Evolutionary conservation across 2,797 vertebrate genomes (phyloP), one percentile per base, ranked within the genome.

Genomic region (Parauchenoglanis punctatus): DNA sequence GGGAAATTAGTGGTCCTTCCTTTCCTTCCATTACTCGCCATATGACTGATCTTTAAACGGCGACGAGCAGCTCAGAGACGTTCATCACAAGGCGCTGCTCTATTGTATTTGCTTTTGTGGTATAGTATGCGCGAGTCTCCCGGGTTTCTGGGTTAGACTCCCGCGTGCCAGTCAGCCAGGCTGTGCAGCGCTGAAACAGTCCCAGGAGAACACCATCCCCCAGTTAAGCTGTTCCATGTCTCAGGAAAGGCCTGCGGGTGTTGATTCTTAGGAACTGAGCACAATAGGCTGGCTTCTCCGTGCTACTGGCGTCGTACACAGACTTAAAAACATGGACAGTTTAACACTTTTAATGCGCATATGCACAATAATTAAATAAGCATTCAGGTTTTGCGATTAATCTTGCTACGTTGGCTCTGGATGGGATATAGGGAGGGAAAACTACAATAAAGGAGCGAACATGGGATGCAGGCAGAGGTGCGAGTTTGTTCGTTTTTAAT

Each of bases 201-300:
- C 91, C 89, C 91, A 78, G 65, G 90, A 88, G 90, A 89, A 91
- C 85, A 87, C 91, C 89, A 90, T 89, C 90, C 90, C 81, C 91
- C 88, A 91, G 91, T 83, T 89, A 92, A 83, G 87, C 89, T 90
- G 91, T 92, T 92, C 90, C 91, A 89, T 81, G 88, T 90, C 87
- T 89, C 35, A 25, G 89, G 75, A 81, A 92, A 89, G 87, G 90
- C 90, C 91, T 92, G 89, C 86, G 89, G 89, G 89, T 91, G 89
- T 89, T 91, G 87, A 91, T 87, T 88, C 80, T 54, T 18, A 72
- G 88, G 72, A 91, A 85, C 77, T 25, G 75, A 83, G 46, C 72
- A 87, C 88, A 80, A 90, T 90, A 88, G 80, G 81, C 77, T 85
- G 73, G 28, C 76, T 82, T 56, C 73, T 87, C 77, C 0, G 7